Percentiles rank a stretch among this genome's conserved stretches.
phyloP scores from a whole-genome alignment of 2,888 invertebrate genomes.

The Scaptomyza reducta region DNA sequence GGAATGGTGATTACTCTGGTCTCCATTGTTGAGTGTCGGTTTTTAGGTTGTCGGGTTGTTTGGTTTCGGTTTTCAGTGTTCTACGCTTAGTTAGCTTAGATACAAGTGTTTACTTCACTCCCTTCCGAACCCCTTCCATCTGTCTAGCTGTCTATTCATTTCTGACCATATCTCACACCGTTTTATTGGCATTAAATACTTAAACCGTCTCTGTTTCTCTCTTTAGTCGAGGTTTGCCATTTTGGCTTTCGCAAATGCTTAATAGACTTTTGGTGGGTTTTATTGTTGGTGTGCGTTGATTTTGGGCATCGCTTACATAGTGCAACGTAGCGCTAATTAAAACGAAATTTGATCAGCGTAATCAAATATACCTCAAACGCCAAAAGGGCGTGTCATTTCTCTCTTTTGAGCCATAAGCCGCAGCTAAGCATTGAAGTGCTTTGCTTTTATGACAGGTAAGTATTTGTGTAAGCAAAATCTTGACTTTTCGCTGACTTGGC shows the following conservation, averaged over 20 bases:
- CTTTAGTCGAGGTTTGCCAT: conserved; percentile 42
- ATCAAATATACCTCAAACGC: conserved; percentile 8
- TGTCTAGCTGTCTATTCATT: conserved; percentile 11
- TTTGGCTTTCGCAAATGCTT: conserved; percentile 64
- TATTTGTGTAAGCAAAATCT: conserved; percentile 59
- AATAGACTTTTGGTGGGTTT: conserved; percentile 68
- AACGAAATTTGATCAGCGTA: conserved; percentile 50
- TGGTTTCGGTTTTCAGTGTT: conserved; percentile 21
- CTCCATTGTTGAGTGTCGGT: conserved; percentile 25
- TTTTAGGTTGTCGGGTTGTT: not conserved
- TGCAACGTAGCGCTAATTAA: conserved; percentile 64
- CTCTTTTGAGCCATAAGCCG: conserved; percentile 22
- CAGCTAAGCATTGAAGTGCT: conserved; percentile 44
- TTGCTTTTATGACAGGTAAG: conserved; percentile 71
- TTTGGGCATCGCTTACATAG: conserved; percentile 35
- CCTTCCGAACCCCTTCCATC: not conserved
- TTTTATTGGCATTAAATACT: conserved; percentile 74
- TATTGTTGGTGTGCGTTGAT: conserved; percentile 47
- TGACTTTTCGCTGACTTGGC: conserved; percentile 62
- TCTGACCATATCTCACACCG: conserved; percentile 44
- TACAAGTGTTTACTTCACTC: conserved; percentile 27
- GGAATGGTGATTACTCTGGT: conserved; percentile 39
- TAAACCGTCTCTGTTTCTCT: not conserved
- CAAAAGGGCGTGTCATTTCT: not conserved
- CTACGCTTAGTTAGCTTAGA: conserved; percentile 55